phyloP scores from a whole-genome alignment of 92 coral and sea anemone species.

The Virgularia gustaviana region DNA sequence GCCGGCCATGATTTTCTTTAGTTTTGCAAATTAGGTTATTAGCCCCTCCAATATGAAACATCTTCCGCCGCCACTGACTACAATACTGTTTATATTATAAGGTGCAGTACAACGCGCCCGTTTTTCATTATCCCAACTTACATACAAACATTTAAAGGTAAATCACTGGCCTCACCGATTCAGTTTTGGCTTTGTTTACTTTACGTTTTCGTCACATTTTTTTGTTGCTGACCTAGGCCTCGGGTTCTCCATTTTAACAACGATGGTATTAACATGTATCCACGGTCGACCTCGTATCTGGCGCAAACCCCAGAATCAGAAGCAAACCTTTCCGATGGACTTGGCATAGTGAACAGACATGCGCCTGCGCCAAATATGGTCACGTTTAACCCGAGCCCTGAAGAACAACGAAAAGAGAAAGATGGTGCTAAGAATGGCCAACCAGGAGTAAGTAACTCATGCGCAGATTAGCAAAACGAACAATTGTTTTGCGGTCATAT shows the following conservation, averaged over 20 bases:
- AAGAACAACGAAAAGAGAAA: constrained; percentile 22
- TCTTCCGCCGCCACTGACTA: too few relatives aligned
- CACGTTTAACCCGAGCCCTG: constrained; percentile 33
- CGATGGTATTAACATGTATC: constrained; percentile 28
- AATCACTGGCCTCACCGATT: too few relatives aligned
- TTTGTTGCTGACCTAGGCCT: constrained; percentile 4
- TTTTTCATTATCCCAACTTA: too few relatives aligned
- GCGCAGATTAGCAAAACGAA: too few relatives aligned
- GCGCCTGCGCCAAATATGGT: constrained; percentile 31
- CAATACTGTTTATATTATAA: too few relatives aligned
- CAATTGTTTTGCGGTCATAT: too few relatives aligned
- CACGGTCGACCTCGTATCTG: constrained; percentile 26
- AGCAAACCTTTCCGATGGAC: constrained; percentile 30
- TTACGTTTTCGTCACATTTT: background rate
- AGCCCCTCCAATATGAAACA: too few relatives aligned
- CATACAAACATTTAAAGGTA: too few relatives aligned
- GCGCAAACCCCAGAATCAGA: constrained; percentile 34
- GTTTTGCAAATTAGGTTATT: too few relatives aligned
- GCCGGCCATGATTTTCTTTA: too few relatives aligned
- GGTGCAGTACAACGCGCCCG: too few relatives aligned
- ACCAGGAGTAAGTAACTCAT: constrained; percentile 35
- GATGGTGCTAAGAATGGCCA: constrained; percentile 26
- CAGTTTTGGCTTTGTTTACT: background rate
- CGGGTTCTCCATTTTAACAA: constrained; percentile 1
- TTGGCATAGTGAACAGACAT: constrained; percentile 31